phyloP scores from a whole-genome alignment of 1,140 invertebrate genomes.

The Drosophila trapezifrons region DNA sequence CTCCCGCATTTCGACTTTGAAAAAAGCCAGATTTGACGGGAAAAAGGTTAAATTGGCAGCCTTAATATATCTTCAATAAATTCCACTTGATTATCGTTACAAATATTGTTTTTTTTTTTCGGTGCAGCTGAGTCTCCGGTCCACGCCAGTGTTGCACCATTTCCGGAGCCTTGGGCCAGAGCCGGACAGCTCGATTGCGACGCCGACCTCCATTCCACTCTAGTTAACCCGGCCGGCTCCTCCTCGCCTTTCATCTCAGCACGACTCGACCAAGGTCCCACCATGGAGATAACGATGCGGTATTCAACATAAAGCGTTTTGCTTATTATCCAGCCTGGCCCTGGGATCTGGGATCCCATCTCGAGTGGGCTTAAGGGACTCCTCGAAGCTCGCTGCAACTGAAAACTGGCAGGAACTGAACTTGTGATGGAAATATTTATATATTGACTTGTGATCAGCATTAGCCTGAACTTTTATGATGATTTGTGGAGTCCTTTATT shows the following conservation, averaged over 20 bases:
- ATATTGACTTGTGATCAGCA: no score
- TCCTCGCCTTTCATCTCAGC: neutral
- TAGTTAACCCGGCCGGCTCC: neutral
- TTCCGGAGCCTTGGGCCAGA: neutral
- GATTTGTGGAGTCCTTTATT: no score
- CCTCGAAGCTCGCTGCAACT: neutral
- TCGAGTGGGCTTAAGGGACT: conserved; percentile 1
- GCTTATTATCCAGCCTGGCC: conserved; percentile 33
- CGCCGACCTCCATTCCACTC: neutral
- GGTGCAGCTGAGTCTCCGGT: neutral
- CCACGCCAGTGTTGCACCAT: conserved; percentile 1
- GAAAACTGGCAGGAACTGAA: neutral
- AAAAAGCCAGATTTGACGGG: no score
- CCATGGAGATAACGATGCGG: conserved; percentile 65
- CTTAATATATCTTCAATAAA: no score
- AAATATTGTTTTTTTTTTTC: neutral
- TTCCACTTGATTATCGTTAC: no score
- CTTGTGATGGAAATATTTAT: neutral
- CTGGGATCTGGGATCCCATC: neutral
- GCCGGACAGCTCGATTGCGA: neutral
- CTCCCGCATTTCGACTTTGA: no score
- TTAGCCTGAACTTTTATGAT: neutral
- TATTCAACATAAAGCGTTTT: conserved; percentile 68
- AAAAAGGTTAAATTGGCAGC: no score
- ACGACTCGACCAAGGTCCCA: conserved; percentile 7